Conservation (phyloP, 92 coral and sea anemone genomes). For the Phenganax stokvisi region DNA sequence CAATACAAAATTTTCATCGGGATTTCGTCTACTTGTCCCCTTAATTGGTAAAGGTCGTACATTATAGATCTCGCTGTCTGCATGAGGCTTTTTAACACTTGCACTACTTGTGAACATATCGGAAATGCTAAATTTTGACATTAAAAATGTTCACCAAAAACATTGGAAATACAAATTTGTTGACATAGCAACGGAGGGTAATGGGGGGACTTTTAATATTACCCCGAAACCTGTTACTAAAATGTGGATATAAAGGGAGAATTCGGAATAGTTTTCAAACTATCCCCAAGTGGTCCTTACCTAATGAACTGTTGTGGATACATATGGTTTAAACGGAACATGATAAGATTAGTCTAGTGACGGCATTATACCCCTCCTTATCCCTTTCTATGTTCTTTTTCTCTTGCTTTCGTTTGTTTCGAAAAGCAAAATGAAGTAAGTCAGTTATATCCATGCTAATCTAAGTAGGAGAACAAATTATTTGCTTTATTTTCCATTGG, state of each 20-base stretch:
- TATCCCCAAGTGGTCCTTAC: neutral
- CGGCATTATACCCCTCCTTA: neutral
- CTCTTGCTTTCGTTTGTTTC: slow-evolving; percentile 13
- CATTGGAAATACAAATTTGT: neutral
- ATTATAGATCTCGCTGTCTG: slow-evolving; percentile 56
- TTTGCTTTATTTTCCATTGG: neutral
- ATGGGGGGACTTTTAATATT: neutral
- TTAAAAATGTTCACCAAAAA: neutral
- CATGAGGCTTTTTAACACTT: slow-evolving; percentile 53
- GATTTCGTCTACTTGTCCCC: slow-evolving; percentile 83
- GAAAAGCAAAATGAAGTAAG: slow-evolving; percentile 72
- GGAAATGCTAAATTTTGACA: too few species aligned
- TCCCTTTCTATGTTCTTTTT: slow-evolving; percentile 9
- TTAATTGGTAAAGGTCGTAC: slow-evolving; percentile 75
- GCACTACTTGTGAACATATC: slow-evolving; percentile 88
- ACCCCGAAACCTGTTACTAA: neutral
- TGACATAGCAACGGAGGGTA: slow-evolving; percentile 13
- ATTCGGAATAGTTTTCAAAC: neutral
- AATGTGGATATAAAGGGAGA: neutral
- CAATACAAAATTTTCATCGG: slow-evolving; percentile 88
- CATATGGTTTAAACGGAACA: neutral
- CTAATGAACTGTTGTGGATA: neutral
- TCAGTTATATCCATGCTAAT: slow-evolving; percentile 54
- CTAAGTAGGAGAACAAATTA: slow-evolving; percentile 19
- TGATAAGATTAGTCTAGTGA: neutral